These are phyloP conservation scores for Columba livia DNA, from an alignment of 2,113 vertebrate species.

Conservation along the genomic window DNA sequence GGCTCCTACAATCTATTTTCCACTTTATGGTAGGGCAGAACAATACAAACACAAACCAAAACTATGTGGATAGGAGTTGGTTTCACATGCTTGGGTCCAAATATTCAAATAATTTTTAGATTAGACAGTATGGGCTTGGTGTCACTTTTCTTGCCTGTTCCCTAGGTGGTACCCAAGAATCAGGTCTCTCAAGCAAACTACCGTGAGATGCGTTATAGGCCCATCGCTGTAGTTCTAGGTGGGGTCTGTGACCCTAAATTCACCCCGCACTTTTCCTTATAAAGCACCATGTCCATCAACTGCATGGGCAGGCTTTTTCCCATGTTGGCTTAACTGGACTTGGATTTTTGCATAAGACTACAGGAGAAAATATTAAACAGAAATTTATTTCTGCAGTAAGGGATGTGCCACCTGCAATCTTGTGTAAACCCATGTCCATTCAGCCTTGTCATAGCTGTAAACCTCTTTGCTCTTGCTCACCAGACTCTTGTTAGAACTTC, in stretches of 20 bases:
- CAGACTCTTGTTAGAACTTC: background rate
- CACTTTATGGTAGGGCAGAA: background rate
- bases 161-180: background rate
- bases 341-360: background rate
- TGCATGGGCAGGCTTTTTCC: background rate
- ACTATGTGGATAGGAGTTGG: rapidly evolving
- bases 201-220: rapidly evolving
- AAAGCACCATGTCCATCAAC: background rate
- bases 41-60: background rate
- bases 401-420: background rate
- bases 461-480: background rate
- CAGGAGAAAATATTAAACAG: background rate
- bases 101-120: background rate
- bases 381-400: background rate
- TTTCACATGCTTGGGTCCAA: background rate
- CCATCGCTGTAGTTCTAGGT: background rate
- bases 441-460: background rate
- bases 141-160: background rate
- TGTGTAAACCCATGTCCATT: background rate
- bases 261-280: background rate
- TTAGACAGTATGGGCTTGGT: background rate
- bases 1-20: background rate
- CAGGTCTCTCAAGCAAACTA: background rate
- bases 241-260: background rate
- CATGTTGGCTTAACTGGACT: rapidly evolving